Evolutionary conservation across 2,888 invertebrate species (phyloP).

Genomic region (Cephus nigrinus): DNA sequence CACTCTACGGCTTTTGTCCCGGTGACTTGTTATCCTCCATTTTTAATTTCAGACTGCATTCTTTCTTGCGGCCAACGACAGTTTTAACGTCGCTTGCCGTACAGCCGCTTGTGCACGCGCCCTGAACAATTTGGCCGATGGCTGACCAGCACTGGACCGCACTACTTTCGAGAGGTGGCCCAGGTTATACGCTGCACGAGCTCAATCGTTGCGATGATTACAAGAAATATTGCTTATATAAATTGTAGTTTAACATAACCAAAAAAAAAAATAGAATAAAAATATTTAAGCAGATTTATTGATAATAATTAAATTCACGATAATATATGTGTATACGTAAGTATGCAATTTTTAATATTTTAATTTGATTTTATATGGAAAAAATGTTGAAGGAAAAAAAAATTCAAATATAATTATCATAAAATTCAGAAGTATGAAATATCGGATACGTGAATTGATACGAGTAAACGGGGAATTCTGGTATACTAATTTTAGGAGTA

Average conservation of each 20-base stretch:
- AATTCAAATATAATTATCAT: not conserved
- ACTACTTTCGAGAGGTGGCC: conserved; percentile 28
- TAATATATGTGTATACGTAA: not conserved
- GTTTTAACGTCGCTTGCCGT: not conserved
- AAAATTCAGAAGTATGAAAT: not conserved
- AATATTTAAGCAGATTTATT: not conserved
- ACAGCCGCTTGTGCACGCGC: not conserved
- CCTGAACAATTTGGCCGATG: conserved; percentile 23
- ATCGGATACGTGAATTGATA: not conserved
- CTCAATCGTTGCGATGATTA: not conserved
- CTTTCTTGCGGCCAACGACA: not conserved
- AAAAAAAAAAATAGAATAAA: not conserved
- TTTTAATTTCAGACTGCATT: conserved; percentile 3
- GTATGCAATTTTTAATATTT: not conserved
- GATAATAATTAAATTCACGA: not conserved
- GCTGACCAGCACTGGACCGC: conserved; percentile 38
- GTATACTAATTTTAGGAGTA: not conserved
- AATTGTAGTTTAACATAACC: not conserved
- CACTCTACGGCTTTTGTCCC: conserved; percentile 8
- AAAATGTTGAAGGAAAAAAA: not conserved
- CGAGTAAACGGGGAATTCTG: not conserved
- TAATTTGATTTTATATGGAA: not conserved
- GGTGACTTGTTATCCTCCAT: not conserved
- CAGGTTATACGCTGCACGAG: not conserved
- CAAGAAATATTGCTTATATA: not conserved